phyloP scores from a whole-genome alignment of 2,113 vertebrate genomes.

The Axis porcinus region DNA sequence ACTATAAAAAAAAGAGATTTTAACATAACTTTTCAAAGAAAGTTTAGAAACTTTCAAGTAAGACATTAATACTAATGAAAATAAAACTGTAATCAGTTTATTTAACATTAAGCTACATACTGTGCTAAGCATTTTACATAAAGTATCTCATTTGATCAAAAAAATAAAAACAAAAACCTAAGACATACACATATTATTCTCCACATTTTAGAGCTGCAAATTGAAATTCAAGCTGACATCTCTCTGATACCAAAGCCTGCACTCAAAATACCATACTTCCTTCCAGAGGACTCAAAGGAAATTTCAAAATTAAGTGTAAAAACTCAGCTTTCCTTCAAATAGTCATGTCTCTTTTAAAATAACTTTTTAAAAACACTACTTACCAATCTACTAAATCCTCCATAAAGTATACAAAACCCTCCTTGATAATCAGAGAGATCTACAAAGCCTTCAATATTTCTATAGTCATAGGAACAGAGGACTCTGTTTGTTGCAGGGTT shows the following conservation, averaged over 20 bases:
- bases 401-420: conserved; percentile 96
- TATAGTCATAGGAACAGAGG: conserved; percentile 98
- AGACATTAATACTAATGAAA: conserved; percentile 1
- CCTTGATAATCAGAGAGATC: conserved; percentile 95
- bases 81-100: not conserved
- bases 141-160: not conserved
- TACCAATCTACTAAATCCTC: conserved; percentile 97
- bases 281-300: not conserved
- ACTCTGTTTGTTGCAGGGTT: conserved; percentile 93
- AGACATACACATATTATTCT: not conserved
- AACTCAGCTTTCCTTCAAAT: not conserved
- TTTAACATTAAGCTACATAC: not conserved
- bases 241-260: not conserved
- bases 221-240: not conserved
- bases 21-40: conserved; percentile 24
- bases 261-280: not conserved
- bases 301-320: not conserved
- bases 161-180: not conserved
- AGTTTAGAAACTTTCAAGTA: not conserved
- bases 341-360: not conserved
- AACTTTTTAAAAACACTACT: conserved; percentile 59
- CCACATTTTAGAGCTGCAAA: not conserved
- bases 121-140: not conserved
- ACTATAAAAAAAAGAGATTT: not conserved
- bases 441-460: conserved; percentile 97